Percentiles rank a stretch among this genome's conserved stretches.
phyloP scores from a whole-genome alignment of 2,797 vertebrate genomes.

The Tokudaia muenninki region DNA sequence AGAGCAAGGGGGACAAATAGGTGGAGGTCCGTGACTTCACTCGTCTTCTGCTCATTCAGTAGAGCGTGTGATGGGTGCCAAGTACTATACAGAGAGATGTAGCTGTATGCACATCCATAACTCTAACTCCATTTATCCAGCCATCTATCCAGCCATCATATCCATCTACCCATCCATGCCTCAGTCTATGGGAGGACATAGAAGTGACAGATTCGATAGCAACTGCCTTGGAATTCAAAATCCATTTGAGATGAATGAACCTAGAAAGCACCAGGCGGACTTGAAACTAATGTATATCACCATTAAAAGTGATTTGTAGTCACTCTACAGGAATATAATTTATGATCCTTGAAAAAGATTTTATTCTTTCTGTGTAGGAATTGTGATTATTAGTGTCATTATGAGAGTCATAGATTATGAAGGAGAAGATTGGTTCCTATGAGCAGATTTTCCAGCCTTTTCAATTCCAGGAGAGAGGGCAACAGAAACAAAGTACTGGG shows the following conservation, averaged over 20 bases:
- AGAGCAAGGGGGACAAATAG: neutral
- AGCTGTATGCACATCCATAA: neutral
- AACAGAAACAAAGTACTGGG: slow-evolving; percentile 73
- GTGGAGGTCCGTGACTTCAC: neutral
- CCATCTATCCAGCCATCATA: neutral
- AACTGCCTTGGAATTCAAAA: neutral
- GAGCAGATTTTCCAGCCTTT: neutral
- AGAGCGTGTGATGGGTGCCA: neutral
- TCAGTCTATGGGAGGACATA: neutral
- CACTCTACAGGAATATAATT: neutral
- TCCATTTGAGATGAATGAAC: neutral
- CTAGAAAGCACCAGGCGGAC: neutral
- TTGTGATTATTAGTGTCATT: neutral
- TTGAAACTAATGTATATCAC: neutral
- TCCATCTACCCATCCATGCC: neutral
- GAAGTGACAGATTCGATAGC: neutral
- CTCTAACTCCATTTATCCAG: too few species aligned
- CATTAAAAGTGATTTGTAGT: slow-evolving; percentile 38
- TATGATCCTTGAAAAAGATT: slow-evolving; percentile 1
- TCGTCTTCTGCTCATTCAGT: neutral
- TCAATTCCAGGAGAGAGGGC: slow-evolving; percentile 48
- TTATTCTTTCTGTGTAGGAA: slow-evolving; percentile 11
- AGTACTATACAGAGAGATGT: neutral
- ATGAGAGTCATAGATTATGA: slow-evolving; percentile 39
- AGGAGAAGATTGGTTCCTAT: neutral